These are phyloP conservation scores for Nomada lathburiana DNA, from an alignment of 2,888 invertebrate genomes.

Conservation along the genomic window DNA sequence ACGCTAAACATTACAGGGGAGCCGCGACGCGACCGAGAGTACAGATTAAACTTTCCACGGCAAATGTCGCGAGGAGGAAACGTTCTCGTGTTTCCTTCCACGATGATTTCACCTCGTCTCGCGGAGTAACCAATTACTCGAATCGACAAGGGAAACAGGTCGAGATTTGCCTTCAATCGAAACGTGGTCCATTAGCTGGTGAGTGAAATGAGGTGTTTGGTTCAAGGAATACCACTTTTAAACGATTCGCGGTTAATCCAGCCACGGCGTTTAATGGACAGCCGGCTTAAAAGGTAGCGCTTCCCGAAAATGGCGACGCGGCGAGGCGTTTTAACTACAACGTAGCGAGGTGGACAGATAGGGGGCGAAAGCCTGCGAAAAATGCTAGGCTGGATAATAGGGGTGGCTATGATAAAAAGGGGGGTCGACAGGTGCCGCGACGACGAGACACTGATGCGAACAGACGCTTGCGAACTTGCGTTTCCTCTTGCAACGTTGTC, in stretches of 20 bases:
- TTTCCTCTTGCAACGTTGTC: constrained; percentile 25
- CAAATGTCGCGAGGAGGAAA: constrained; percentile 25
- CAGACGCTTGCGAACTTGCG: constrained; percentile 38
- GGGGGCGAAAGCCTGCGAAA: constrained; percentile 53
- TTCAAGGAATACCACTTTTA: constrained; percentile 57
- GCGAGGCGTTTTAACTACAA: constrained; percentile 59
- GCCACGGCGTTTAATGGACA: constrained; percentile 65
- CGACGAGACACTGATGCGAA: constrained; percentile 55
- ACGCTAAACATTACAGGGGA: constrained; percentile 20
- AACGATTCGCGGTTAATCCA: constrained; percentile 55
- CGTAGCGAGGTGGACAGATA: constrained; percentile 42
- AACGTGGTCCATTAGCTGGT: constrained; percentile 41
- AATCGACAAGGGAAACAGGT: constrained; percentile 24
- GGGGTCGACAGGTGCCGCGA: constrained; percentile 44
- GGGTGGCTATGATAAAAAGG: constrained; percentile 53
- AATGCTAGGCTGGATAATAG: constrained; percentile 65
- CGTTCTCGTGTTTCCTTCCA: constrained; percentile 44
- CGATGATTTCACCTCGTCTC: constrained; percentile 22
- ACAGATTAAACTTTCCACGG: constrained; percentile 28
- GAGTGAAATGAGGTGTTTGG: constrained; percentile 7
- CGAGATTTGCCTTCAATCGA: constrained; percentile 17
- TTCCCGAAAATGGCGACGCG: constrained; percentile 63
- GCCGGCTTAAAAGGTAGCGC: constrained; percentile 63
- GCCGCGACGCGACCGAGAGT: constrained; percentile 8
- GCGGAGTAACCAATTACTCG: not conserved